phyloP scores from a whole-genome alignment of 2,797 vertebrate genomes.

The Paedocypris micromegethes region DNA sequence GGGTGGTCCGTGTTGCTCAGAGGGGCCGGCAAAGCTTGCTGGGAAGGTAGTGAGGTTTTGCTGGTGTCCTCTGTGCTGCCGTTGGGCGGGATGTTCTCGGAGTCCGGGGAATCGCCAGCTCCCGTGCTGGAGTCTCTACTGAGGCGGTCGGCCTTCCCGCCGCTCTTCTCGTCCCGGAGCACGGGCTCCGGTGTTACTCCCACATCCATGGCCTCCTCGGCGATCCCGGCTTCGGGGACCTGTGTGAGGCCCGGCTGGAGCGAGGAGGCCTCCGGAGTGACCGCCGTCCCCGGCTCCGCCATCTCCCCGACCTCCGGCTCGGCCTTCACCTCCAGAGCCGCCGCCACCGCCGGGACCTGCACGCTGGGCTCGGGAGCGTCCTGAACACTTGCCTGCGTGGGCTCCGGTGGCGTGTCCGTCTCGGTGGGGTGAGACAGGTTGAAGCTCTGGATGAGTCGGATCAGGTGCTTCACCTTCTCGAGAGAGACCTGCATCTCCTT shows the following conservation, averaged over 20 bases:
- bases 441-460: conserved; percentile 95
- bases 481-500: conserved; percentile 97
- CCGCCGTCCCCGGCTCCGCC: conserved; percentile 67
- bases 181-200: conserved; percentile 13
- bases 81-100: conserved; percentile 70
- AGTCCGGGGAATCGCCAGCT: conserved; percentile 37
- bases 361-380: conserved; percentile 41
- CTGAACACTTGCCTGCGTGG: conserved; percentile 17
- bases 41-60: conserved; percentile 80
- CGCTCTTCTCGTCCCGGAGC: conserved; percentile 38
- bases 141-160: conserved; percentile 39
- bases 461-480: conserved; percentile 94
- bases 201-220: conserved; percentile 3
- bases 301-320: conserved; percentile 36
- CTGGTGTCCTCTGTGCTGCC: conserved; percentile 71
- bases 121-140: conserved; percentile 40
- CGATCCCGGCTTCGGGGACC: conserved; percentile 20
- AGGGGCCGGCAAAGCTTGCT: conserved; percentile 81
- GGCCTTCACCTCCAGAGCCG: conserved; percentile 35
- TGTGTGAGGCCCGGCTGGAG: conserved; percentile 13
- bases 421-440: conserved; percentile 85
- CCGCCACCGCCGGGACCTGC: conserved; percentile 43
- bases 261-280: conserved; percentile 34
- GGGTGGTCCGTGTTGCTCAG: conserved; percentile 86
- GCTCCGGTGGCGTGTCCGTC: conserved; percentile 54